These are phyloP conservation scores for Argya squamiceps DNA, from an alignment of 2,797 vertebrate species.

Conservation along the genomic window DNA sequence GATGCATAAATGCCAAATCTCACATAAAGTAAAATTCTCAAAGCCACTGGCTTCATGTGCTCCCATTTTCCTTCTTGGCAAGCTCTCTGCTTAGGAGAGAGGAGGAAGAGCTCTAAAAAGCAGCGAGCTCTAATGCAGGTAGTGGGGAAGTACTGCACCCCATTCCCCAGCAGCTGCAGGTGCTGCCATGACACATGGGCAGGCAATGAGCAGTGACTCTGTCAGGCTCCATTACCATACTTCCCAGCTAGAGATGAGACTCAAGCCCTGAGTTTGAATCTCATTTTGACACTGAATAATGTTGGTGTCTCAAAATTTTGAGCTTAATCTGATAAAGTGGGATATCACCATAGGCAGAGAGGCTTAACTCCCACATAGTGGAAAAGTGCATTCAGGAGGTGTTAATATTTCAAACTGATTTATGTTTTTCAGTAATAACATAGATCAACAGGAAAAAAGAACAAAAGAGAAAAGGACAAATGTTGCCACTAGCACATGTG, in stretches of 20 bases:
- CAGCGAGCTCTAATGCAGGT: neutral
- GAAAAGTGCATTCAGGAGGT: neutral
- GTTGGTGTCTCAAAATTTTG: neutral
- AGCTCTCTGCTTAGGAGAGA: neutral
- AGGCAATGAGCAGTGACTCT: neutral
- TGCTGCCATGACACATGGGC: neutral
- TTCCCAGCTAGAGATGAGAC: neutral
- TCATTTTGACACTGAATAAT: neutral
- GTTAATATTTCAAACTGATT: neutral
- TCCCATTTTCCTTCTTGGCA: neutral
- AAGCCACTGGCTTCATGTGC: neutral
- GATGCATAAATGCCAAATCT: neutral
- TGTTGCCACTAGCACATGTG: neutral
- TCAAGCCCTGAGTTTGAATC: neutral
- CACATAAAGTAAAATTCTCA: neutral
- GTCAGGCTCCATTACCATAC: neutral
- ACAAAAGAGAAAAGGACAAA: neutral
- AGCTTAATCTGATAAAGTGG: neutral
- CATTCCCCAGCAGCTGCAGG: fast-evolving
- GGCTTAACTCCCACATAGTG: neutral
- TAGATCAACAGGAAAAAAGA: neutral
- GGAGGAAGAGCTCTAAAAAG: neutral
- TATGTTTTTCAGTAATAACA: neutral
- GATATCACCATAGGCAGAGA: neutral
- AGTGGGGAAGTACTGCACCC: neutral